These are phyloP conservation scores for Cyaniris semiargus DNA, from an alignment of 2,888 invertebrate species.

Conservation along the genomic window DNA sequence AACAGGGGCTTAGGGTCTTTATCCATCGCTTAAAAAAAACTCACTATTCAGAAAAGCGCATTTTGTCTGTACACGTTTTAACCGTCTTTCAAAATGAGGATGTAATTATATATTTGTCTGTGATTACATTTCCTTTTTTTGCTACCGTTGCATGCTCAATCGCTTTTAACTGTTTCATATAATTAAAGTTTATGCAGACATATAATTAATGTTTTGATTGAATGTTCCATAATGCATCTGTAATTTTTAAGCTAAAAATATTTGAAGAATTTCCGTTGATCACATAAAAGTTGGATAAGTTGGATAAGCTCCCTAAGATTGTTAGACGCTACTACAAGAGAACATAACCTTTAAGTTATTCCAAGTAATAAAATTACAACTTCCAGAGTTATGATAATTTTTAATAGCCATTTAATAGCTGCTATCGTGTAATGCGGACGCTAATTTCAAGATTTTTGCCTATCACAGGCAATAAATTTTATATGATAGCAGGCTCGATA, in stretches of 20 bases:
- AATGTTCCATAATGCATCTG: too few species aligned
- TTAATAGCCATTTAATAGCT: constrained; percentile 8
- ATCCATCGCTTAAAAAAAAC: background rate
- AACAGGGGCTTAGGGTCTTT: background rate
- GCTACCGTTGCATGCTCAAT: too few species aligned
- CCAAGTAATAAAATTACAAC: background rate
- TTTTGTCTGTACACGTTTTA: background rate
- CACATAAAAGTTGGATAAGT: background rate
- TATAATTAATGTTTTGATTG: too few species aligned
- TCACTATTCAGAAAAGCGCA: background rate
- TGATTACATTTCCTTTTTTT: too few species aligned
- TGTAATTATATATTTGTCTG: too few species aligned
- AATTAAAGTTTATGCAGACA: too few species aligned
- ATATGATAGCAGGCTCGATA: background rate
- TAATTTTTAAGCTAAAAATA: background rate
- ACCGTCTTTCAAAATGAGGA: background rate
- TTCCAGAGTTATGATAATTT: constrained; percentile 5
- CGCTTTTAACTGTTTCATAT: background rate
- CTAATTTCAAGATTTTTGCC: constrained; percentile 11
- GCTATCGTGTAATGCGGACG: constrained; percentile 1
- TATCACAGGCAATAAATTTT: constrained; percentile 6
- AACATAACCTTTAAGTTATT: background rate
- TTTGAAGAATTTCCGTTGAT: background rate
- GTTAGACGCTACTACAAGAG: background rate
- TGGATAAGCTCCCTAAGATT: background rate